Base-by-base conservation (phyloP, 1,140 invertebrate genomes). In the Trinorchestia longiramus region DNA sequence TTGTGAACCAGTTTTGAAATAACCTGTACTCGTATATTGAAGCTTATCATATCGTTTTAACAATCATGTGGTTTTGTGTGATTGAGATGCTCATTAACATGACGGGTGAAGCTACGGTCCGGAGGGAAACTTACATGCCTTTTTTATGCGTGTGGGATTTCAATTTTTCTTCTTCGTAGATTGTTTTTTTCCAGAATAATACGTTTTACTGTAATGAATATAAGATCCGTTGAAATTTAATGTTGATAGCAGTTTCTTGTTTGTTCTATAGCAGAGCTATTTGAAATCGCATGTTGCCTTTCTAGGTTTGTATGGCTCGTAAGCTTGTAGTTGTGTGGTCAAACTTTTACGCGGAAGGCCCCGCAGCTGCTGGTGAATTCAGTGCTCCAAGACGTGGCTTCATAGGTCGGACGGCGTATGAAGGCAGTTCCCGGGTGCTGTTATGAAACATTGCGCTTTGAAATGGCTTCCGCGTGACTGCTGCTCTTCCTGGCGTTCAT, bases 381-480 rank as follows among this genome's bases (percentile, higher is more conserved):
- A 77, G 62, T 77, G 62, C 62, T 15, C 62, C 36, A 11, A 23
- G 62, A 23, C 36, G 15, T 77, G 62, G 62, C 62, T 77, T 77
- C 62, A 77, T 77, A 28, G 28, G 62, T 77, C 28, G 11, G 62
- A 77, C 62, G 11, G 62, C 28, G 28, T 36, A 77, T 77, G 62
- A 36, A 77, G 15, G 62, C 15, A 77, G 28, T 11, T 77, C 28
- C 36, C 62, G 6, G 15, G 62, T 3, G 11, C 88, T 90, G 88
- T 90, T 90, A 90, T 90, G 88, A 90, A 90, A 90, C 88, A 90
- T 4, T 11, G 88, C 41, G n/a, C 88, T 41, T 90, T 90, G 41
- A 90, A 90, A 90, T 41, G 15, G 88, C 43, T 90, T 90, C 88
- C 88, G 88, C 88, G 43, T 90, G 41, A 41, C 88, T 42, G 88